Evolutionary conservation across 2,888 invertebrate genomes (phyloP), one percentile per base, ranked within the genome.

Genomic region (Galeruca laticollis): DNA sequence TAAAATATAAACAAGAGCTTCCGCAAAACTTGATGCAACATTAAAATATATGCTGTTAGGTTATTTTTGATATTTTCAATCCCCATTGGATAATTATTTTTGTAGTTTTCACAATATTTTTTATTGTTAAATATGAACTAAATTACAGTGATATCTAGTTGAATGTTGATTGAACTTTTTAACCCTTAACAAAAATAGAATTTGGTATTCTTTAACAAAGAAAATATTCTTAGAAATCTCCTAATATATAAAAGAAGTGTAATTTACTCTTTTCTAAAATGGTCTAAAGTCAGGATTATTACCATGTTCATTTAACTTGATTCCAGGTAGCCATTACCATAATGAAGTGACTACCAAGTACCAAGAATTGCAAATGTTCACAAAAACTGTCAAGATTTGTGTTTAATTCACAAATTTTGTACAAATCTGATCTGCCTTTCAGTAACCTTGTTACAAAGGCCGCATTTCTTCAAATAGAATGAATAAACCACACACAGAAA

Each of bases 241-340:
- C 21, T 49, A 52, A 31, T 33, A 35, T n/a, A 47, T 57, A 57
- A 57, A 57, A 35, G 35, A 35, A 35, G 35, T n/a, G n/a, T 57
- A 57, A 57, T 35, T 57, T 57, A 57, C 56, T 56, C 33, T 57
- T 57, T 56, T 57, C 56, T 11, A 57, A 57, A 57, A 57, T 4
- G 18, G 35, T 57, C 33, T 35, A 57, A 9, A 57, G 56, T 33
- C 35, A 54, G 54, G 31, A 54, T 54, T 54, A 54, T 31, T 31
- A 15, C 33, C 31, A 35, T 57, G 56, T 57, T 57, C 56, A 57
- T 57, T 35, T 57, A 33, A 33, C 35, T 57, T 57, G 33, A 33
- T 57, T 33, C 35, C 56, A 57, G 56, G 56, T 57, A 57, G 35
- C 56, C 43, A 60, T 67, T 67, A 52, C 40, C 64, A 64, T 64